Base-by-base conservation (phyloP, 2,113 vertebrate species). In the Mirza zaza region DNA sequence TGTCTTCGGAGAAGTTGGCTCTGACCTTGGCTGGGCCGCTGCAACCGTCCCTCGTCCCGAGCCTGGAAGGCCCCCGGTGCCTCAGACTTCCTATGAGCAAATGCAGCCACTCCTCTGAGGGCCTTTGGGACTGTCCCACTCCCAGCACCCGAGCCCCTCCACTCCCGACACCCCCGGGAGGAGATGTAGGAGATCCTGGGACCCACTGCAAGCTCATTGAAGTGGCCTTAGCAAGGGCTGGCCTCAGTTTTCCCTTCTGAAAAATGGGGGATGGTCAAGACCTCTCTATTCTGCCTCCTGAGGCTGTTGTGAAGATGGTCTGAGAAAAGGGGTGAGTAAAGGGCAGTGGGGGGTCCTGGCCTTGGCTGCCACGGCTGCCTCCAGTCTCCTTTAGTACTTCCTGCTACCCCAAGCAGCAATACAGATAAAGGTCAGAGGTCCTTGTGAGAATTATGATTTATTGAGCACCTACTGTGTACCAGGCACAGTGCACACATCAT, bases 31-130 rank as follows among this genome's bases (percentile, higher is more conserved):
- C 98, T 89, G 0, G 98, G 98, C 79, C 91, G 90, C 20, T 98
- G 98, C 55, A 98, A 97, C 3, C 94, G 96, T 93, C 98, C 98
- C 77, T 98, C 98, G 39, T 99, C 98, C 96, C 97, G 92, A 15
- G 98, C 98, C 97, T 99, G 98, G 97, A 99, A 99, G 20, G 98
- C 97, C 87, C 98, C 98, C 48, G 99, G 96, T 0, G 98, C 98
- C 97, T 99, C 98, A 0, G 99, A 98, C 98, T 98, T 99, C 98
- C 99, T 99, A 97, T 48, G 15, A 97, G 77, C 96, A 96, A 97
- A 92, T 0, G 75, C 52, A 96, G 52, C 86, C 91, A 14, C 87
- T 90, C 93, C 95, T 88, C 92, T 97, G 75, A 97, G 95, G 98
- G 86, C 82, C 85, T 57, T 55, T 27, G 42, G 52, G 83, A 36